These are phyloP conservation scores for Phenganax marumi DNA, from an alignment of 92 coral and sea anemone species.

Conservation along the genomic window DNA sequence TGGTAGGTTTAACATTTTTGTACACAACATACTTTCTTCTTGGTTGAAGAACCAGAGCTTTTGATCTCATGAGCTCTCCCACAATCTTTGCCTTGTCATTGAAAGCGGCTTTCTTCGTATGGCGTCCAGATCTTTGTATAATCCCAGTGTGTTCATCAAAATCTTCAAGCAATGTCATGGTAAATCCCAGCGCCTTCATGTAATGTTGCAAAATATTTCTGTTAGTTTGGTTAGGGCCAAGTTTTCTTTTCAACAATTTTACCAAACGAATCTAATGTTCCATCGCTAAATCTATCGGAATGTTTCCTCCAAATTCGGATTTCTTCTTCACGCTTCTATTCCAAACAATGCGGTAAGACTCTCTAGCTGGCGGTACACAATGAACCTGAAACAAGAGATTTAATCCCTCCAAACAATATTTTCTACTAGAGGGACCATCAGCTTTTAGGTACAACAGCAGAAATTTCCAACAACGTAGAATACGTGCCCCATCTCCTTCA, in stretches of 20 bases:
- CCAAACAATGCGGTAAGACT: not conserved
- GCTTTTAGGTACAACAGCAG: not conserved
- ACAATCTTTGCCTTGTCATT: conserved; percentile 38
- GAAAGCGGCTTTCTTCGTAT: conserved; percentile 27
- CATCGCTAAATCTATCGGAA: conserved; percentile 42
- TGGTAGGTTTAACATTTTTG: not conserved
- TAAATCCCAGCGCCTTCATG: not conserved
- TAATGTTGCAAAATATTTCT: conserved; percentile 16
- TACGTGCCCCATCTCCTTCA: conserved; percentile 13
- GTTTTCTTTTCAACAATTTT: conserved; percentile 39
- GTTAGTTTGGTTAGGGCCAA: conserved; percentile 35
- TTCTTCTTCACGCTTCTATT: conserved; percentile 21
- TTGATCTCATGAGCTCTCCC: conserved; percentile 7
- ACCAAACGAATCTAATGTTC: conserved; percentile 41
- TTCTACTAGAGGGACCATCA: conserved; percentile 3
- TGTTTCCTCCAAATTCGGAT: conserved; percentile 31
- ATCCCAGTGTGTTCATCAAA: conserved; percentile 39
- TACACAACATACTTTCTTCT: conserved; percentile 2
- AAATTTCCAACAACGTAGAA: conserved; percentile 9
- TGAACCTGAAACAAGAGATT: not conserved
- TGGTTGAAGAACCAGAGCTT: conserved; percentile 3
- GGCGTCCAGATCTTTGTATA: conserved; percentile 49
- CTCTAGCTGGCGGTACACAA: not conserved
- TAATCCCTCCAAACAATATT: conserved; percentile 8
- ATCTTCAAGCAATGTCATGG: conserved; percentile 36